phyloP scores from a whole-genome alignment of 2,113 vertebrate genomes.

The Dicaeum eximium region DNA sequence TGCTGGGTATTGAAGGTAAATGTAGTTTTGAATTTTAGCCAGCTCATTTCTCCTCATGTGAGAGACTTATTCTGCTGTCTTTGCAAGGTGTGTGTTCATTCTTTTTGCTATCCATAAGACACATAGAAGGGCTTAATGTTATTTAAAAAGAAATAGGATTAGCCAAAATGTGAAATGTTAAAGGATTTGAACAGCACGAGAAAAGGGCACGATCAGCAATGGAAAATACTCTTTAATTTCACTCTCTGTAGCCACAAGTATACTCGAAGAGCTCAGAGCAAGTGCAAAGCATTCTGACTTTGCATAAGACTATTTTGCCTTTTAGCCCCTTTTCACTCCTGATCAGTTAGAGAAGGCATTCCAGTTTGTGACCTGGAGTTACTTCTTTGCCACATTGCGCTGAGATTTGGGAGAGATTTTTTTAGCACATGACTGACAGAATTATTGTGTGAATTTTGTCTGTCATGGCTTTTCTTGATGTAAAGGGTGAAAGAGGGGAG shows the following conservation, averaged over 20 bases:
- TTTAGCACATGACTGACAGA: neutral
- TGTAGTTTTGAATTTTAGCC: slow-evolving; percentile 39
- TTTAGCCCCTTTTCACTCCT: neutral
- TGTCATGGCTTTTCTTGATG: neutral
- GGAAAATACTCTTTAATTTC: neutral
- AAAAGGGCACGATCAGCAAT: neutral
- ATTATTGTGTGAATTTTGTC: neutral
- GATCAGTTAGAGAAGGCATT: neutral
- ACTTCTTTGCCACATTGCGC: neutral
- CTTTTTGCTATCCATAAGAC: slow-evolving; percentile 66
- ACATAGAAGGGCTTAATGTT: slow-evolving; percentile 58
- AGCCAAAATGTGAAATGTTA: slow-evolving; percentile 50
- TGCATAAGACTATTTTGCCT: neutral
- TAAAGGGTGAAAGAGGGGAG: neutral
- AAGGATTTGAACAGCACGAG: slow-evolving; percentile 40
- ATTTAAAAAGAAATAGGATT: slow-evolving; percentile 73
- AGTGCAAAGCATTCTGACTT: neutral
- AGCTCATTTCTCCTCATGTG: slow-evolving; percentile 32
- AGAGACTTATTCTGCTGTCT: slow-evolving; percentile 49
- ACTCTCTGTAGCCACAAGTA: neutral
- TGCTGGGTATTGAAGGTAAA: slow-evolving; percentile 20
- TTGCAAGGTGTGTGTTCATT: slow-evolving; percentile 68
- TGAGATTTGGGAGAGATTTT: neutral
- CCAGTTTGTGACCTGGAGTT: neutral
- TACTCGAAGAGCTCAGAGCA: neutral